These are phyloP conservation scores for Heliconius hermathena DNA, from an alignment of 1,140 invertebrate species.

Conservation along the genomic window DNA sequence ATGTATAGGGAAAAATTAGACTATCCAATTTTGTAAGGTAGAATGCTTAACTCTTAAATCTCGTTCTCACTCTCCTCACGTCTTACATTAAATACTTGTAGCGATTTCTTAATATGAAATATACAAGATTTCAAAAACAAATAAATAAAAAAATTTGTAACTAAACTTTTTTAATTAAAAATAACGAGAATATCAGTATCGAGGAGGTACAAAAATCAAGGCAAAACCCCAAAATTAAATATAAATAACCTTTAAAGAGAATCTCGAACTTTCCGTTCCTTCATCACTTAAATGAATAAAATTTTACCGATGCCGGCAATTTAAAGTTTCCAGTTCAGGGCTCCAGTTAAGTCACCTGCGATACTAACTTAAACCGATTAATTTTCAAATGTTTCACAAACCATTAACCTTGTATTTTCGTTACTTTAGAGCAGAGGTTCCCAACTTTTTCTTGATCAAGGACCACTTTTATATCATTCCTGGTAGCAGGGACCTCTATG, in stretches of 20 bases:
- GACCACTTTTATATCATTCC: no score
- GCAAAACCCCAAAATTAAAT: slow-evolving; percentile 31
- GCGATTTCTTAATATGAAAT: no score
- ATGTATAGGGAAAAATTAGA: no score
- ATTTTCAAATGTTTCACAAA: slow-evolving; percentile 75
- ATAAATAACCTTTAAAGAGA: slow-evolving; percentile 34
- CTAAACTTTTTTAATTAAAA: slow-evolving; percentile 18
- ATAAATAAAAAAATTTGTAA: neutral
- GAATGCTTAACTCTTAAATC: no score
- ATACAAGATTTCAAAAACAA: no score
- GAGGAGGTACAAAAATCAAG: neutral
- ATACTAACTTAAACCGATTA: slow-evolving; percentile 77
- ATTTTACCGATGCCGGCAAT: slow-evolving; percentile 43
- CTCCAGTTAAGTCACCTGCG: slow-evolving; percentile 62
- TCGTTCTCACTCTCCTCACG: no score
- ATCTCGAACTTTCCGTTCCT: slow-evolving; percentile 39
- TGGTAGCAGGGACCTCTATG: no score
- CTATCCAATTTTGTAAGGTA: no score
- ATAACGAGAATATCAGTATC: slow-evolving; percentile 3
- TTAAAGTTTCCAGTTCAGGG: slow-evolving; percentile 52
- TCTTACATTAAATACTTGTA: no score
- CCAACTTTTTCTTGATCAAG: no score
- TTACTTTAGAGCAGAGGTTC: no score
- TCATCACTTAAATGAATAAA: slow-evolving; percentile 51
- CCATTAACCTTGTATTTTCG: slow-evolving; percentile 69